Percentiles rank a stretch among this genome's conserved stretches.
These are phyloP conservation scores for Ceratosolen fusciceps DNA, from an alignment of 1,140 invertebrate genomes.

Conservation along the genomic window DNA sequence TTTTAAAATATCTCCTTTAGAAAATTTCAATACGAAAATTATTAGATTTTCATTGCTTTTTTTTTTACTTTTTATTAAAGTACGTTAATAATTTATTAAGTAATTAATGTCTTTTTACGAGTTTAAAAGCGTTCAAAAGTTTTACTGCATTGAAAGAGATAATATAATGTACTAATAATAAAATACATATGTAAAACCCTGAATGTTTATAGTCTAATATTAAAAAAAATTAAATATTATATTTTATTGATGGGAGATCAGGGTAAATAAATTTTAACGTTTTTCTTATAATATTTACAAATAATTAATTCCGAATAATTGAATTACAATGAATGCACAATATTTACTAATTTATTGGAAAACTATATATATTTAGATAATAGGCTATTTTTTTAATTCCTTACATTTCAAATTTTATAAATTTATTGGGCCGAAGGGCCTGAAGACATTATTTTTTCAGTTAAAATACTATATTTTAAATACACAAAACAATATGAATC, in stretches of 20 bases:
- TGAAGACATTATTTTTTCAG: no score
- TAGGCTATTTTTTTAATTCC: no score
- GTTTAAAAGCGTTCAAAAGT: background rate
- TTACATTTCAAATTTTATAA: no score
- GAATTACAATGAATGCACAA: no score
- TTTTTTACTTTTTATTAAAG: background rate
- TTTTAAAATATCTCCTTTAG: constrained; percentile 6
- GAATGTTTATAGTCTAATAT: constrained; percentile 1
- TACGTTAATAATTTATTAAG: background rate
- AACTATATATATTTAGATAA: no score
- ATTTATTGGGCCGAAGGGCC: no score
- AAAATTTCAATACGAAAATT: background rate
- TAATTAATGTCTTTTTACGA: background rate
- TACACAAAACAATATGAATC: no score
- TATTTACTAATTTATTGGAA: no score
- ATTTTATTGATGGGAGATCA: constrained; percentile 23
- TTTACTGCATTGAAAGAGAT: background rate
- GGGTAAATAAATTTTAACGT: constrained; percentile 19
- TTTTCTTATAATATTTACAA: background rate
- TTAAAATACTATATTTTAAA: no score
- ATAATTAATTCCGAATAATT: background rate
- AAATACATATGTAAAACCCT: background rate
- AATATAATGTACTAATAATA: background rate
- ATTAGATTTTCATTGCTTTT: background rate
- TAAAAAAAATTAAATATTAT: background rate